phyloP scores from a whole-genome alignment of 2,888 invertebrate genomes.

The Metalampra italica region DNA sequence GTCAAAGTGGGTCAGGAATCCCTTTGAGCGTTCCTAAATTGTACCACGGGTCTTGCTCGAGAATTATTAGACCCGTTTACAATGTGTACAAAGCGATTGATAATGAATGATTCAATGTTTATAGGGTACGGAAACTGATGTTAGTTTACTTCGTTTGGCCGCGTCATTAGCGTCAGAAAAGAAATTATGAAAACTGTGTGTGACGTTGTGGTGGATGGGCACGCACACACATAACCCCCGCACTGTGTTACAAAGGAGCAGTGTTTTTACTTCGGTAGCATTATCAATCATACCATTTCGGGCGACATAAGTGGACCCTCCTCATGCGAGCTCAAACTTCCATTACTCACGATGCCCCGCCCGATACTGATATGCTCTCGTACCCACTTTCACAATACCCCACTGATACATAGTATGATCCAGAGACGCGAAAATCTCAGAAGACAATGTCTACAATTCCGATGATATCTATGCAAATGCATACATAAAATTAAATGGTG shows the following conservation, averaged over 20 bases:
- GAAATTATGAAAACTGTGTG: neutral
- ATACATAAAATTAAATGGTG: constrained; percentile 6
- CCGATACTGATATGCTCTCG: constrained; percentile 62
- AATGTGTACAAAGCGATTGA: too few relatives aligned
- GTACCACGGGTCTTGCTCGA: too few relatives aligned
- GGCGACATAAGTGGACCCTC: constrained; percentile 76
- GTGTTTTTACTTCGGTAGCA: constrained; percentile 64
- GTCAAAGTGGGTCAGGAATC: too few relatives aligned
- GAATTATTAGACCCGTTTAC: too few relatives aligned
- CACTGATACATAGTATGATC: constrained; percentile 14
- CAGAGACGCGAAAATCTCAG: neutral
- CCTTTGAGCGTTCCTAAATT: too few relatives aligned
- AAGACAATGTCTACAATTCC: constrained; percentile 2
- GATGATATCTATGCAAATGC: constrained; percentile 12
- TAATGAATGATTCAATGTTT: too few relatives aligned
- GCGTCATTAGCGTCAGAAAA: too few relatives aligned
- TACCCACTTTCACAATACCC: constrained; percentile 45
- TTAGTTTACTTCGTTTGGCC: too few relatives aligned
- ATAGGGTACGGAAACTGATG: too few relatives aligned
- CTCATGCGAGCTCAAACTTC: constrained; percentile 69
- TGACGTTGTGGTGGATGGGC: neutral
- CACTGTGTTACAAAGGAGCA: constrained; percentile 44
- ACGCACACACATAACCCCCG: neutral
- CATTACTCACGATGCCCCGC: constrained; percentile 73
- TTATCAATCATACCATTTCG: constrained; percentile 74